Conservation (phyloP, 1,140 invertebrate species). For the Drosophila navojoa region DNA sequence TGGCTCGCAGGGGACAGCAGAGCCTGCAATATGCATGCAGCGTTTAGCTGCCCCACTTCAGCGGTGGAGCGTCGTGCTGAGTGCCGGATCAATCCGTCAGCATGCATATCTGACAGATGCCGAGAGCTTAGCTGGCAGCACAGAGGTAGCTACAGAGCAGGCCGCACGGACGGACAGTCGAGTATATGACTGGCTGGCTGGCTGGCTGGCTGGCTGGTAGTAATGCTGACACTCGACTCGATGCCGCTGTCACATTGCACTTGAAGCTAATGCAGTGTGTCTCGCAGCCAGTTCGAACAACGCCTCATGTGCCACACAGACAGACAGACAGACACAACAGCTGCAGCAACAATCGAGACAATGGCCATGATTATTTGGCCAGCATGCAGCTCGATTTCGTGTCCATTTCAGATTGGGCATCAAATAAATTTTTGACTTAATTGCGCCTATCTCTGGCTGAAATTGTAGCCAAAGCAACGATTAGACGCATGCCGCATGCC, state of each 20-base stretch:
- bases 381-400: conserved; percentile 25
- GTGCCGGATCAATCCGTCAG: conserved; percentile 64
- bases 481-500: no score
- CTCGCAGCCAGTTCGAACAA: conserved; percentile 18
- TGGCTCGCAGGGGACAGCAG: neutral
- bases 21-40: conserved; percentile 36
- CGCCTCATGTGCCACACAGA: conserved; percentile 18
- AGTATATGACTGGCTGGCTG: neutral
- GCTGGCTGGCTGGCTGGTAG: neutral
- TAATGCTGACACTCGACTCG: conserved; percentile 46
- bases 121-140: conserved; percentile 4
- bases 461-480: conserved; percentile 23
- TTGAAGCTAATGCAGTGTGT: conserved; percentile 66
- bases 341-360: conserved; percentile 15
- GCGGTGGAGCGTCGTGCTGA: conserved; percentile 15
- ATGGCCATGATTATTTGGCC: conserved; percentile 35
- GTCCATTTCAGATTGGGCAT: conserved; percentile 51
- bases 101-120: conserved; percentile 59
- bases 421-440: conserved; percentile 77
- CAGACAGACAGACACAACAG: no score
- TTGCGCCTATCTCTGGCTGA: conserved; percentile 53
- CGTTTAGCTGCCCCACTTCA: conserved; percentile 34
- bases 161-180: neutral
- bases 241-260: conserved; percentile 64
- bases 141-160: neutral